Base-by-base conservation (phyloP, 1,140 invertebrate species). In the Neodiprion virginianus region DNA sequence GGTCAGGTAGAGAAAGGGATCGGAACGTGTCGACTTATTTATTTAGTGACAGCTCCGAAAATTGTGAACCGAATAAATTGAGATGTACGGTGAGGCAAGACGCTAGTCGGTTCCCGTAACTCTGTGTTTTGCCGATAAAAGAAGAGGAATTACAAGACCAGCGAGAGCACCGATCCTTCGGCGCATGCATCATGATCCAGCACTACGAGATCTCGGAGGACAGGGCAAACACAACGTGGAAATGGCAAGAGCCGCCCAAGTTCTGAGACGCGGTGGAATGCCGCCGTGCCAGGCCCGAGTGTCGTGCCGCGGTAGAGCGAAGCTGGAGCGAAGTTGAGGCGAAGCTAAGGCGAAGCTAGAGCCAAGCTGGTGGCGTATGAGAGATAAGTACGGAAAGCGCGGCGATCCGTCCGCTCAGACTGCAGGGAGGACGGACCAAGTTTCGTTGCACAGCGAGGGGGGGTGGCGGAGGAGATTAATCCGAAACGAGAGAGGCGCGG, bases 401-500 rank as follows among this genome's bases (percentile, higher is more conserved):
- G 74, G 47, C 74, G 75, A 80, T 80, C 78, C 78, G 78, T 78
- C 72, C 73, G 74, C 48, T 8, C 10, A 48, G 40, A 49, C 70
- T 10, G 49, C 11, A 61, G 17, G 47, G 11, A 17, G n/a, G 8
- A 61, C 53, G 53, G 53, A 61, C 28, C 11, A 61, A 61, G n/a
- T 61, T 70, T 67, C 68, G 47, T 71, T 12, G 48, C 68, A 61
- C 4, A 61, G 53, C n/a, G 5, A 14, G 3, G 28, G 5, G 1
- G 0, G 28, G 28, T 40, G 28, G 28, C 28, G 69, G 72, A 49
- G 75, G 70, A 79, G 76, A 81, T 75, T 81, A 81, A 81, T 81
- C 80, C 68, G 23, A 72, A 66, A 74, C 40, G 8, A 53, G 72
- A 70, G 74, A 72, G 72, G 74, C 72, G 67, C 8, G 76, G 77